Conservation (phyloP, 2,888 invertebrate species). For the Fragum fragum region DNA sequence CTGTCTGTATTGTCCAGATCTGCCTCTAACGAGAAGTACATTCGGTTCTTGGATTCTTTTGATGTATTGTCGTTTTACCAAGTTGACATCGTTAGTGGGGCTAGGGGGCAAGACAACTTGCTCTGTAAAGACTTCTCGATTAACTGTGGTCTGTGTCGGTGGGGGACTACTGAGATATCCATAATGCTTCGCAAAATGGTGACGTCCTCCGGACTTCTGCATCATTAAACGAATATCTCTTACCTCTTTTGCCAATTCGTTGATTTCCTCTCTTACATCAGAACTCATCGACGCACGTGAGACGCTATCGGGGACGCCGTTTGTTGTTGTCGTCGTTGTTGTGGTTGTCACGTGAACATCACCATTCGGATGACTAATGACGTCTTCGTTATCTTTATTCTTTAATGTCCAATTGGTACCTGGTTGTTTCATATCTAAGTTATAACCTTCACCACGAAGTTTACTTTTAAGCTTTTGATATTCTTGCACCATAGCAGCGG, state of each 20-base stretch:
- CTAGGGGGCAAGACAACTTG: neutral
- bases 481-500: constrained; percentile 60
- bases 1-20: constrained; percentile 3
- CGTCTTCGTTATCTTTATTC: constrained; percentile 11
- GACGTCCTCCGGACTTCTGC: constrained; percentile 37
- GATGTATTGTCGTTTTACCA: constrained; percentile 9
- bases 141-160: constrained; percentile 14
- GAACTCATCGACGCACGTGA: constrained; percentile 4
- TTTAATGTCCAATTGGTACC: constrained; percentile 62
- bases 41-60: constrained; percentile 4
- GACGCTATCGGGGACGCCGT: constrained; percentile 5
- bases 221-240: constrained; percentile 57
- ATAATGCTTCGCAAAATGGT: constrained; percentile 50
- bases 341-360: neutral
- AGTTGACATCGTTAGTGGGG: neutral
- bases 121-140: constrained; percentile 13
- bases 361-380: neutral
- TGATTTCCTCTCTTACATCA: constrained; percentile 51
- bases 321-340: neutral
- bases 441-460: constrained; percentile 63
- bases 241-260: constrained; percentile 55
- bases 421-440: constrained; percentile 53
- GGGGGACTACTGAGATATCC: constrained; percentile 35
- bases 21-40: neutral
- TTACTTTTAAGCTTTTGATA: constrained; percentile 53